Base-by-base conservation (phyloP, 2,113 vertebrate genomes). In the Henicopernis longicauda region DNA sequence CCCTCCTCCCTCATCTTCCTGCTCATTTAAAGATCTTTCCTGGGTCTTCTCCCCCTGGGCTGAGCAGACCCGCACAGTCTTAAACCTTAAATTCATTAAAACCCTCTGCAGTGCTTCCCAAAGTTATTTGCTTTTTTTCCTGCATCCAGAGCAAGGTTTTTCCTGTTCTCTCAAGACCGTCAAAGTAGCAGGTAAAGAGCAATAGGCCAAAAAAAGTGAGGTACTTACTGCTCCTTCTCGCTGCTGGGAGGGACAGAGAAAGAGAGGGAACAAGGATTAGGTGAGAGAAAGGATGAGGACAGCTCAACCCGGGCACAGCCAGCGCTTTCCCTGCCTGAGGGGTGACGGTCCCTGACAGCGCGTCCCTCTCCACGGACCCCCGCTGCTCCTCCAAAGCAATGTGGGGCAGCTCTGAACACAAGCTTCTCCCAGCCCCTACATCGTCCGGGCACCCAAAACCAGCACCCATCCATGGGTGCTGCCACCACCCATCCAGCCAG, bases 211-310 rank as follows among this genome's bases (percentile, higher is more conserved):
- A 94, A n/a, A 34, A 31, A 70, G 20, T 3, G 7, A 61, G 96
- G 85, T 98, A 99, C 99, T 99, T 97, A 99, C 99, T 98, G 98
- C 90, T 99, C 99, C 97, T 99, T 99, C 94, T 99, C 99, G 27
- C 99, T 99, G 98, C 90, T 94, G 89, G 95, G 65, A 96, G 57
- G 98, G 97, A 96, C 82, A 95, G 78, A 70, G 83, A 70, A 92
- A 79, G 92, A 91, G 89, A 93, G 17, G 67, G 20, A 52, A 92
- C 10, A 21, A 52, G 55, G 69, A 72, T 94, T 82, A 84, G 59
- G 62, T 62, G 93, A 86, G 87, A 79, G 63, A 58, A 78, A 84
- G 82, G 81, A 69, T 17, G 23, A 73, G 67, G 12, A 47, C 38
- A 76, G 80, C 66, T 21, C 78, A 40, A 49, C 44, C 54, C 4